These are phyloP conservation scores for Xyliphius kryptos DNA, from an alignment of 2,113 vertebrate species.

Conservation along the genomic window DNA sequence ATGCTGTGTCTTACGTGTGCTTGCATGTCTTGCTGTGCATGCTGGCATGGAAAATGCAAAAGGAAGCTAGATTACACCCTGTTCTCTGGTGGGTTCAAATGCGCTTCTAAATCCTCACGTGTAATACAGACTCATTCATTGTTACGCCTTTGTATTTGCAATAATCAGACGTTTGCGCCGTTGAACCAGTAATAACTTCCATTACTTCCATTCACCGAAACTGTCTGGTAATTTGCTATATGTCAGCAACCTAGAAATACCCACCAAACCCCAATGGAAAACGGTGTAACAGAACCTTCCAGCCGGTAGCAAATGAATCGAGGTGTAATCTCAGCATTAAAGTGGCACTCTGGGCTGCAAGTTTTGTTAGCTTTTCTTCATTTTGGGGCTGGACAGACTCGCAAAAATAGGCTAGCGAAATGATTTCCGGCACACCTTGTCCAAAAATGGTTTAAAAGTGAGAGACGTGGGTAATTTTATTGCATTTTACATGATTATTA, in stretches of 20 bases:
- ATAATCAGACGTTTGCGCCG: conserved; percentile 50
- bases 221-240: conserved; percentile 55
- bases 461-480: conserved; percentile 64
- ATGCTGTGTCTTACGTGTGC: conserved; percentile 60
- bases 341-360: conserved; percentile 80
- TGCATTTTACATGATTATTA: conserved; percentile 65
- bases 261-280: conserved; percentile 45
- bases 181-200: conserved; percentile 59
- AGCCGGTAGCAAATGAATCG: conserved; percentile 64
- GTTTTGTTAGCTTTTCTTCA: conserved; percentile 78
- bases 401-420: too few relatives aligned
- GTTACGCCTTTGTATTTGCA: conserved; percentile 40
- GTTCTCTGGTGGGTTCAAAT: conserved; percentile 53
- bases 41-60: conserved; percentile 62
- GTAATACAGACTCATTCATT: conserved; percentile 34
- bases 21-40: conserved; percentile 65
- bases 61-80: conserved; percentile 77
- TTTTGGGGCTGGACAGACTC: conserved; percentile 84
- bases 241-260: conserved; percentile 54
- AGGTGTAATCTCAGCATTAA: conserved; percentile 98
- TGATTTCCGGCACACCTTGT: conserved; percentile 55
- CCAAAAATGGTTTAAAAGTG: conserved; percentile 5
- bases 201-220: conserved; percentile 56
- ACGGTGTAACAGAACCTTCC: too few relatives aligned
- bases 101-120: background rate